These are phyloP conservation scores for Trichacis sp. DNA, from an alignment of 2,888 invertebrate species.

Conservation along the genomic window DNA sequence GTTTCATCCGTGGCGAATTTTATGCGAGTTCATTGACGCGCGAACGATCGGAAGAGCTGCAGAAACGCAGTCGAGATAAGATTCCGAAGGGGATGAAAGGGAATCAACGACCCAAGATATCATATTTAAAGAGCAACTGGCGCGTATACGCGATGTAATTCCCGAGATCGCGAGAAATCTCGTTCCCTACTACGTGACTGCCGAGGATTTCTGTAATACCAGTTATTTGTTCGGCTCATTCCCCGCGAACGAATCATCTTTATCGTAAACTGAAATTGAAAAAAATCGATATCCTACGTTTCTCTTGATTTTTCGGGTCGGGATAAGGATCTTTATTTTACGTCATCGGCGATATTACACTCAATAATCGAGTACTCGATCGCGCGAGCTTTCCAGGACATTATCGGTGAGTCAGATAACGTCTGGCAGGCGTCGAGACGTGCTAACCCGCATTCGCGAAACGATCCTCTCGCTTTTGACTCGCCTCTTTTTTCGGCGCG, in stretches of 20 bases:
- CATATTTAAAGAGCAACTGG: conserved; percentile 4
- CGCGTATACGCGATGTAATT: too few relatives aligned
- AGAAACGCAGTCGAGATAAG: conserved; percentile 2
- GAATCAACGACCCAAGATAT: conserved; percentile 4
- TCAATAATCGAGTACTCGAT: conserved; percentile 19
- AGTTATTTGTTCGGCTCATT: not conserved
- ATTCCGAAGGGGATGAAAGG: not conserved
- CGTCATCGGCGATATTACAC: conserved; percentile 8
- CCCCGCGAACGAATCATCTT: not conserved
- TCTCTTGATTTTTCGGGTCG: conserved; percentile 1
- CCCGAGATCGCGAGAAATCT: conserved; percentile 1
- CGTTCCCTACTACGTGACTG: conserved; percentile 8
- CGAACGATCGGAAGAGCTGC: not conserved
- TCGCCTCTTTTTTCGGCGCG: conserved; percentile 12
- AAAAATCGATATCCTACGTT: conserved; percentile 1
- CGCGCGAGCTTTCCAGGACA: conserved; percentile 11
- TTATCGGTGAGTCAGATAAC: conserved; percentile 34
- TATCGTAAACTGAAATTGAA: not conserved
- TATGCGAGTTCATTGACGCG: not conserved
- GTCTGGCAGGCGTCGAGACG: conserved; percentile 42
- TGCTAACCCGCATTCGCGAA: conserved; percentile 36
- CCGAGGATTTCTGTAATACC: conserved; percentile 6
- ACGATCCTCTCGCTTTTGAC: conserved; percentile 20
- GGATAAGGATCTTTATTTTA: too few relatives aligned
- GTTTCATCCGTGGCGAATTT: not conserved